phyloP scores from a whole-genome alignment of 2,113 vertebrate species.

The Ranitomeya imitator region DNA sequence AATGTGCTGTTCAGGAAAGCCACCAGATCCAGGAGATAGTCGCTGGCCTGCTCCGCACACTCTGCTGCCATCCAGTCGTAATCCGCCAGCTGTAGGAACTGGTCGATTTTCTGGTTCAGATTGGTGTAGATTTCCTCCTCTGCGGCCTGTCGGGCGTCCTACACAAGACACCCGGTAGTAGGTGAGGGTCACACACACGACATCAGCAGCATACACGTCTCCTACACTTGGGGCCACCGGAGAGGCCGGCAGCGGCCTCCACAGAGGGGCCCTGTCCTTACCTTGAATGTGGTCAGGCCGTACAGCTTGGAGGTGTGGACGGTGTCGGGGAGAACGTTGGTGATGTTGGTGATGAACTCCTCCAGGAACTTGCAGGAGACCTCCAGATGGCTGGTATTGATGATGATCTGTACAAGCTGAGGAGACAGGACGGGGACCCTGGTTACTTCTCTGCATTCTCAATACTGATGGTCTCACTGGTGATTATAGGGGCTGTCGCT shows the following conservation, averaged over 20 bases:
- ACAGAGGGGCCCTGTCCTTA: conserved; percentile 60
- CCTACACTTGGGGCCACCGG: neutral
- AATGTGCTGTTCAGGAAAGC: conserved; percentile 95
- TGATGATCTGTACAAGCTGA: conserved; percentile 96
- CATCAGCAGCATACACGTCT: neutral
- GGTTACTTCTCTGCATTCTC: too few relatives aligned
- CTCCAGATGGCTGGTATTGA: conserved; percentile 97
- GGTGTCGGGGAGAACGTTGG: conserved; percentile 89
- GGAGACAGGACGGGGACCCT: neutral
- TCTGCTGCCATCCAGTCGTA: conserved; percentile 89
- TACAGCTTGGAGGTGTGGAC: conserved; percentile 93
- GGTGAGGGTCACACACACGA: neutral
- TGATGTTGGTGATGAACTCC: conserved; percentile 98
- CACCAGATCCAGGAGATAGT: conserved; percentile 91
- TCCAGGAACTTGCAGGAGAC: conserved; percentile 93
- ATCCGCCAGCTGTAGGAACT: conserved; percentile 95
- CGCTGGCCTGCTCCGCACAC: conserved; percentile 77
- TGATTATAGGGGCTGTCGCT: too few relatives aligned
- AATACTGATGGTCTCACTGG: too few relatives aligned
- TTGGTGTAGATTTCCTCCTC: conserved; percentile 99
- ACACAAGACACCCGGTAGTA: neutral
- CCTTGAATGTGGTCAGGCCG: conserved; percentile 95
- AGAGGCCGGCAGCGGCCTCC: too few relatives aligned
- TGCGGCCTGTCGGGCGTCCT: conserved; percentile 93
- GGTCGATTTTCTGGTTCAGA: conserved; percentile 96